These are phyloP conservation scores for Zosterops borbonicus DNA, from an alignment of 2,113 vertebrate species.

Conservation along the genomic window DNA sequence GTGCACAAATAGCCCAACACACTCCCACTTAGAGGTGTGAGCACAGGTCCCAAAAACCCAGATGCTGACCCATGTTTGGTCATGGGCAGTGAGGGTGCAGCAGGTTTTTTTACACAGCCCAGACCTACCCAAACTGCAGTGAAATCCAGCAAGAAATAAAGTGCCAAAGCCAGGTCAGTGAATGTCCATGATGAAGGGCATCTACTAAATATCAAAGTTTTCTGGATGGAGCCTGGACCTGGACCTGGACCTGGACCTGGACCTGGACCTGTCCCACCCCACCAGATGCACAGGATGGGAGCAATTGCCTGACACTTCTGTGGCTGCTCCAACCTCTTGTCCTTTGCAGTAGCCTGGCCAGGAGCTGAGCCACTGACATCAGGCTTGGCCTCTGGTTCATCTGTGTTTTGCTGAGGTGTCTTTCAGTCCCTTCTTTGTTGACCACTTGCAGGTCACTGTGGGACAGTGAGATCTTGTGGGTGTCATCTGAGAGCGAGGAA, in stretches of 20 bases:
- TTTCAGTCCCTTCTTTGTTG: not conserved
- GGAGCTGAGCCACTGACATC: not conserved
- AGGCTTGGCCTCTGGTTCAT: not conserved
- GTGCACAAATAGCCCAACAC: not conserved
- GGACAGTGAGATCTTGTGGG: not conserved
- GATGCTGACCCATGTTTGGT: not conserved
- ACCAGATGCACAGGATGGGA: not conserved
- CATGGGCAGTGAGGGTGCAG: not conserved
- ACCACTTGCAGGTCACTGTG: not conserved
- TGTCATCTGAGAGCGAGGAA: not conserved
- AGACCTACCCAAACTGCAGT: not conserved
- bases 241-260: not conserved
- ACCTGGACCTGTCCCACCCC: not conserved
- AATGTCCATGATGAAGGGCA: not conserved
- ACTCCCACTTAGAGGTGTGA: not conserved
- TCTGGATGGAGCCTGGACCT: not conserved
- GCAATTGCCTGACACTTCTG: rapidly evolving
- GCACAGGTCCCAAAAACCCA: not conserved
- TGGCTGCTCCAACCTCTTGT: not conserved
- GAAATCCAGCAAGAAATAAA: not conserved
- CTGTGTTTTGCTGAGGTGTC: not conserved
- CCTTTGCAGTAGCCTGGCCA: not conserved
- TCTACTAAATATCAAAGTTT: not conserved
- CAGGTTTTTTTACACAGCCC: not conserved
- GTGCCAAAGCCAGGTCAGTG: not conserved